Conservation (phyloP, 2,888 invertebrate species). For the Cerastoderma edule region DNA sequence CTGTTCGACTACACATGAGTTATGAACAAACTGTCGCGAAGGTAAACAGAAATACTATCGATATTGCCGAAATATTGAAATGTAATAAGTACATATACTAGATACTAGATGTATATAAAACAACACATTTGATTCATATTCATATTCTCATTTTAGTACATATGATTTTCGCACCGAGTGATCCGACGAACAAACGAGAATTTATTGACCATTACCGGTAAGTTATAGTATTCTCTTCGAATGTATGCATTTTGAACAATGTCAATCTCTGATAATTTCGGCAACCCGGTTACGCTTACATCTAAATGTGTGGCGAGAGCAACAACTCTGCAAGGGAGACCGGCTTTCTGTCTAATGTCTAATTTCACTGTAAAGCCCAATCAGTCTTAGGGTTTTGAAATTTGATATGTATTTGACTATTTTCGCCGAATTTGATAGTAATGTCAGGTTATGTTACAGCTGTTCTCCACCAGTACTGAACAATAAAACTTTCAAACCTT, state of each 20-base stretch:
- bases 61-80: neutral
- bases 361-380: too few species aligned
- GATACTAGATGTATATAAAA: neutral
- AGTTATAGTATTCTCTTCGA: constrained; percentile 22
- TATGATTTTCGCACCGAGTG: constrained; percentile 82
- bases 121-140: neutral
- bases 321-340: too few species aligned
- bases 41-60: neutral
- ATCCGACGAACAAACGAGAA: constrained; percentile 79
- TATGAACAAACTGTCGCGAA: neutral
- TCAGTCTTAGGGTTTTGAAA: too few species aligned
- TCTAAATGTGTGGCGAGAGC: too few species aligned
- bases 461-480: too few species aligned
- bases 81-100: neutral
- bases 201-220: constrained; percentile 72
- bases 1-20: neutral
- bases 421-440: too few species aligned
- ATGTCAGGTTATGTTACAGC: too few species aligned
- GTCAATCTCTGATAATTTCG: neutral
- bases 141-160: constrained; percentile 75
- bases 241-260: neutral
- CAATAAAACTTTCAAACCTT: too few species aligned
- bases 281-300: neutral
- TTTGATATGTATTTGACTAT: too few species aligned
- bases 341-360: too few species aligned